Evolutionary conservation across 2,113 vertebrate species (phyloP).

Genomic region (Otis tarda): DNA sequence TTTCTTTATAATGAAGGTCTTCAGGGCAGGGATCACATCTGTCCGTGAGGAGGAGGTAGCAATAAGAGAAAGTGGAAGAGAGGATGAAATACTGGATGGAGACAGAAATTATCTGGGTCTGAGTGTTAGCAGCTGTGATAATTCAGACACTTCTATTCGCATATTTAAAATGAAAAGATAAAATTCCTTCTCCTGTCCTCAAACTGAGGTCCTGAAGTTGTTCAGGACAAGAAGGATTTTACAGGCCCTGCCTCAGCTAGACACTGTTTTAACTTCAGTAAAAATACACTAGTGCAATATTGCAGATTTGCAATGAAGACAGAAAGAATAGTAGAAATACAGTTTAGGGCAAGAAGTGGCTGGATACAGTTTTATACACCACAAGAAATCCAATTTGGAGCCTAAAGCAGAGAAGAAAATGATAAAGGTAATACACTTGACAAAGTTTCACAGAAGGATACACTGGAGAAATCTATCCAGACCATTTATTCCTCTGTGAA

Average conservation of each 20-base stretch:
- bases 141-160: background rate
- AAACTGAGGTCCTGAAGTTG: background rate
- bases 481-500: conserved; percentile 64
- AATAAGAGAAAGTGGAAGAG: background rate
- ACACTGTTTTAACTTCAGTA: background rate
- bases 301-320: background rate
- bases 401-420: background rate
- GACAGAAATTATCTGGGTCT: background rate
- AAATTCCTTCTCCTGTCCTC: background rate
- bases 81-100: background rate
- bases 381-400: conserved; percentile 23
- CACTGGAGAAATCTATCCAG: conserved; percentile 35
- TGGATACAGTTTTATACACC: background rate
- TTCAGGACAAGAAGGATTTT: background rate
- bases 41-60: background rate
- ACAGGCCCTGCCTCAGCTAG: background rate
- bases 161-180: background rate
- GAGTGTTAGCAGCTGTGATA: background rate
- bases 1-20: background rate
- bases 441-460: conserved; percentile 7
- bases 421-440: conserved; percentile 46
- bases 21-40: background rate
- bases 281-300: background rate
- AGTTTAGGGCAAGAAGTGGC: background rate
- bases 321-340: background rate